These are phyloP conservation scores for Heterotilapia buettikoferi DNA, from an alignment of 2,113 vertebrate species.

Conservation along the genomic window DNA sequence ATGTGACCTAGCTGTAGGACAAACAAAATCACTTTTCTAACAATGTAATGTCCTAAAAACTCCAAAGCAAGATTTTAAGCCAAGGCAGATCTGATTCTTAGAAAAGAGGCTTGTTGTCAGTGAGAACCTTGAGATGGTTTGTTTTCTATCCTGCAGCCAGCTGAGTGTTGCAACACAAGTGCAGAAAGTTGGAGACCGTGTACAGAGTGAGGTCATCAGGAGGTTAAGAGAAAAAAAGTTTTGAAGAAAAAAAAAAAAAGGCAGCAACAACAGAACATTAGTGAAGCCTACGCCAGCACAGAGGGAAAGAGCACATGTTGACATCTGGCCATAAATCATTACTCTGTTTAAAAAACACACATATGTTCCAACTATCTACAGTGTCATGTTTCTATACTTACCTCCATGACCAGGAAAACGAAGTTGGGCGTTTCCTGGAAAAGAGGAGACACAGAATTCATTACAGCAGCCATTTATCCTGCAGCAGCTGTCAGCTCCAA, in stretches of 20 bases:
- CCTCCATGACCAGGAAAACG: constrained; percentile 97
- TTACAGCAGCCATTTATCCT: not conserved
- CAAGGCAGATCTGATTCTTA: constrained; percentile 18
- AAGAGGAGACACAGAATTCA: constrained; percentile 41
- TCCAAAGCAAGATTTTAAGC: not conserved
- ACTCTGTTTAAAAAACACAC: not conserved
- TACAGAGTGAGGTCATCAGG: not conserved
- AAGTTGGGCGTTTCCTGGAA: constrained; percentile 92
- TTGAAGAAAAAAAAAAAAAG: not conserved
- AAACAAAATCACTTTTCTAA: not conserved
- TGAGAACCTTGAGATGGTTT: constrained; percentile 12
- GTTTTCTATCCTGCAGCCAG: constrained; percentile 32
- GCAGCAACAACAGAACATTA: not conserved
- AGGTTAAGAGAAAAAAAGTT: not conserved
- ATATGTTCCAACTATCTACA: not conserved
- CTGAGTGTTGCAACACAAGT: constrained; percentile 22
- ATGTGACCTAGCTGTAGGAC: not conserved
- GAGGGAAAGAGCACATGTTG: not conserved
- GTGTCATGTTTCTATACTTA: constrained; percentile 52
- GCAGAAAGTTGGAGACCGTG: not conserved
- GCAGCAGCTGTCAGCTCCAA: not conserved
- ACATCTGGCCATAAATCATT: not conserved
- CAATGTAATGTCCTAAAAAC: not conserved
- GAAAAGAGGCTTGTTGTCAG: constrained; percentile 47
- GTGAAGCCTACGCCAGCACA: not conserved